These are phyloP conservation scores for Aepyceros melampus DNA, from an alignment of 2,113 vertebrate species.

Conservation along the genomic window DNA sequence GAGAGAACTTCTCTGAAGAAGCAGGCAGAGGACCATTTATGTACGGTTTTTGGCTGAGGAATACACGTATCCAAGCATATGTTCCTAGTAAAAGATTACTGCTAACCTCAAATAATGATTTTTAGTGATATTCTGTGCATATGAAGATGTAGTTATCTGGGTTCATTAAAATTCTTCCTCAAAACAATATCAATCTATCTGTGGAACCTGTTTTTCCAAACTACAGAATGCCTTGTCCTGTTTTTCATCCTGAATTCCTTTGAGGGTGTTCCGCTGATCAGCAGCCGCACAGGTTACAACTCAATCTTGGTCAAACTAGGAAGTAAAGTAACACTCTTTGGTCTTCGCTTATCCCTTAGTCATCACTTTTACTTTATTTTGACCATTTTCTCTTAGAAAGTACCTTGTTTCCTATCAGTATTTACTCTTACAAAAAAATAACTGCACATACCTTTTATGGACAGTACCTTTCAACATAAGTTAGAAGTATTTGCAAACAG, in stretches of 20 bases:
- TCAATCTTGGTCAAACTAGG: not conserved
- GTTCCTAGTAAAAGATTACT: not conserved
- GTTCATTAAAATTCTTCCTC: not conserved
- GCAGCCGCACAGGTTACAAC: not conserved
- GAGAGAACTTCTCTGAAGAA: not conserved
- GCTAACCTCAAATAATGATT: not conserved
- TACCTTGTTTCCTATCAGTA: not conserved
- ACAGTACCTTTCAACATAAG: not conserved
- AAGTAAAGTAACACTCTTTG: not conserved
- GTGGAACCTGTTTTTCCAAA: not conserved
- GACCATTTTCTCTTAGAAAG: slow-evolving; percentile 38
- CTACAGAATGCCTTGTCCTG: not conserved
- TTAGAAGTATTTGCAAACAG: slow-evolving; percentile 50
- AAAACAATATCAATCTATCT: not conserved
- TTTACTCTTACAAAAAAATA: slow-evolving; percentile 54
- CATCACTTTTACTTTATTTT: slow-evolving; percentile 4
- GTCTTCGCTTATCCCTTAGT: not conserved
- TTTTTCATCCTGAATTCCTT: not conserved
- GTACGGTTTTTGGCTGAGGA: not conserved
- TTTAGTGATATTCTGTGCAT: not conserved
- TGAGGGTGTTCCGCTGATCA: not conserved
- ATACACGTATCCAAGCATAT: not conserved
- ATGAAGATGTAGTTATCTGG: not conserved
- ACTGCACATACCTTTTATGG: slow-evolving; percentile 44
- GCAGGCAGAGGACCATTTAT: not conserved